Evolutionary conservation across 1,140 invertebrate genomes (phyloP), one percentile per base, ranked within the genome.

Genomic region (Sycobia sp.): DNA sequence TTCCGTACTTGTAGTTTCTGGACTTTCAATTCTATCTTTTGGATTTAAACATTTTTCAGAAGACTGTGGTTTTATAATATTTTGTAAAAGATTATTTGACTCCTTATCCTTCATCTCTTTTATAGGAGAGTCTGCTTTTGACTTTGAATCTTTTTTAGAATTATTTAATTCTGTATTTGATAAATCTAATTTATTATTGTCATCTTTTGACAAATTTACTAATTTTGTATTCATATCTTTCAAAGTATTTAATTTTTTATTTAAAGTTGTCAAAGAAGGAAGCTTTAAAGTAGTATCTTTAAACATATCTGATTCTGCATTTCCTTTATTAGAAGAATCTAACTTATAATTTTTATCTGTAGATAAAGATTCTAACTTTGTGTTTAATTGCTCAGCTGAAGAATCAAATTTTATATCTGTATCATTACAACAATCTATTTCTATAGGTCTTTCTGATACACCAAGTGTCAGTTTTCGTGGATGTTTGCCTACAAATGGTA

Each of bases 401-500:
- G 44, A 32, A 20, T 57, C 29, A 14, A 22, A 36, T 18, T 58
- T 49, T 1, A 0, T 25, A 38, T 49, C 41, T n/a, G 1, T 0
- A 29, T 43, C 36, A 25, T 10, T 32, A 38, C 27, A 20, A 38
- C 22, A 47, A 56, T 39, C 38, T 14, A 25, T 36, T 36, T 39
- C 36, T 34, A n/a, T 50, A 9, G 9, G 18, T 36, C 5, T 25
- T 41, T 43, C 44, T 41, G 25, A 16, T 25, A 36, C 9, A 36
- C 18, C 14, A 41, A 10, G 1, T 41, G 7, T 1, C 23, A 5
- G 4, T 34, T 57, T 51, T 34, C 34, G 13, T 11, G 22, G 16
- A 22, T 1, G 34, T 57, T 57, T 56, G 16, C 53, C 53, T 43
- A 23, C 13, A 63, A 63, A 57, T 50, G 61, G 61, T 10, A 51